Base-by-base conservation (phyloP, 1,140 invertebrate genomes). In the Orchesella cincta region DNA sequence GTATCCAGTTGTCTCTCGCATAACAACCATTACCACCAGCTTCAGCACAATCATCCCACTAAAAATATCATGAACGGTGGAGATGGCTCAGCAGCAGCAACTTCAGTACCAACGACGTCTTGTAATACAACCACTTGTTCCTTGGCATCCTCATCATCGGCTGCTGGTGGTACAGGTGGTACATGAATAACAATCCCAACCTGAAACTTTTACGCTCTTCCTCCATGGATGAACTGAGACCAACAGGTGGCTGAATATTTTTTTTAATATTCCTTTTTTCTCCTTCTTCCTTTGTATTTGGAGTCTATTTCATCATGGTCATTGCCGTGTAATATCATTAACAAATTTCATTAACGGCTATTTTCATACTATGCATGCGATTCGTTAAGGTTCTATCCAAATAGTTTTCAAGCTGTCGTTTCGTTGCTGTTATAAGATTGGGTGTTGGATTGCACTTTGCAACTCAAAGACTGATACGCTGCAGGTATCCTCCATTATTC, bases 141-240 rank as follows among this genome's bases (percentile, higher is more conserved):
- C 8, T 31, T 23, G 26, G 52, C 8, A 46, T 8, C 8, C 20
- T n/a, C n/a, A n/a, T n/a, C n/a, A n/a, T n/a, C n/a, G n/a, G n/a
- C n/a, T n/a, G n/a, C n/a, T n/a, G n/a, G n/a, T n/a, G n/a, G n/a
- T n/a, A n/a, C 39, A 46, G 39, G 39, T n/a, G n/a, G n/a, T n/a
- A n/a, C n/a, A n/a, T 46, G 52, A 57, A 57, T 57, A 57, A 57
- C 23, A 67, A 67, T 67, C 62, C 62, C 8, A 67, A n/a, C 62
- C 12, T 67, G 1, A 67, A 67, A n/a, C 62, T 67, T 67, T 26
- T 67, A 29, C 62, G 79, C 20, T 80, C 81, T 33, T 82, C 81
- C 35, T 80, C 79, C 62, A 80, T 82, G 79, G 81, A 82, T 62
- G 81, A 82, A 52, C 74, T 82, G 28, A 64, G 79, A 75, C 54